phyloP scores from a whole-genome alignment of 2,113 vertebrate genomes.

The Scopus umbretta region DNA sequence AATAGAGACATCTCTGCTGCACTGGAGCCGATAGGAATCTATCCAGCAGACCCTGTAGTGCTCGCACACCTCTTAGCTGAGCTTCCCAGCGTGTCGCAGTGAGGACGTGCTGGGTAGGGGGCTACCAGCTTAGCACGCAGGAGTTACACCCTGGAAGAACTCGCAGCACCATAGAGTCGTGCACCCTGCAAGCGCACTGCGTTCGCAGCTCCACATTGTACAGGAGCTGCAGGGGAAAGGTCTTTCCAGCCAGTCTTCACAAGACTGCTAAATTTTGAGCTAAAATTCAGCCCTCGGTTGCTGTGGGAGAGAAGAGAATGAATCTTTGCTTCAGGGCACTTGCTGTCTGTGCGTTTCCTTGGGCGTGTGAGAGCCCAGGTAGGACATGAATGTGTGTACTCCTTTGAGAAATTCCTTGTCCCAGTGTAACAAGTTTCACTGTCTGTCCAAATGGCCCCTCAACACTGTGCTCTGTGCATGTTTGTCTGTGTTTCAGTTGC shows the following conservation, averaged over 20 bases:
- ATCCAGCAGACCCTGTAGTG: neutral
- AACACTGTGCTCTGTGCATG: neutral
- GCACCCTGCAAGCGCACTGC: neutral
- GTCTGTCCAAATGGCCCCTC: neutral
- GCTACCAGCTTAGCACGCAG: neutral
- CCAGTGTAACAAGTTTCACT: neutral
- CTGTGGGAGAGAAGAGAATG: neutral
- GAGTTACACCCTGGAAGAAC: neutral
- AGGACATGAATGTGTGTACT: neutral
- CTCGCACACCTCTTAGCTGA: neutral
- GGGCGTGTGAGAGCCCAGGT: neutral
- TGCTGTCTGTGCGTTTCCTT: neutral
- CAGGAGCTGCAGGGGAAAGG: neutral
- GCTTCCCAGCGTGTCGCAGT: neutral
- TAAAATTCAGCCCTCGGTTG: neutral
- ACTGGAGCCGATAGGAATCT: neutral
- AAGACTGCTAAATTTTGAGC: neutral
- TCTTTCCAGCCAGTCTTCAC: neutral
- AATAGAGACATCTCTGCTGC: neutral
- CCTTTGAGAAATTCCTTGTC: neutral
- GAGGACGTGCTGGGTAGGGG: neutral
- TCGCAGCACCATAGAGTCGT: neutral
- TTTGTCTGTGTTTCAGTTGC: neutral
- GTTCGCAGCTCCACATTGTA: neutral
- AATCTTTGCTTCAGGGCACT: neutral